Evolutionary conservation across 1,140 invertebrate genomes (phyloP).

Genomic region (Eumaeus atala): DNA sequence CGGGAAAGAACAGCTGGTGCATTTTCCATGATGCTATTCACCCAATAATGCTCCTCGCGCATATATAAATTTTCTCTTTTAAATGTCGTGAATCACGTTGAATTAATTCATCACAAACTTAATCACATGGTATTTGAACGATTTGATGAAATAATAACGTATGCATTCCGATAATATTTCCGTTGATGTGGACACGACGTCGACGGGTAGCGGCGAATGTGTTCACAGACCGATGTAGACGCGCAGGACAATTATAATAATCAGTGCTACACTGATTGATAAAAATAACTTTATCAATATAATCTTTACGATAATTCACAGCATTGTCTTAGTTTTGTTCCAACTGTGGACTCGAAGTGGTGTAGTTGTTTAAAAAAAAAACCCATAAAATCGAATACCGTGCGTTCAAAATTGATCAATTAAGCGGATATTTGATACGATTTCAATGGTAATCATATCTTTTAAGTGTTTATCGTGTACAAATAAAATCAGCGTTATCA

Average conservation of each 20-base stretch:
- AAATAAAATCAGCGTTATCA: slow-evolving; percentile 11
- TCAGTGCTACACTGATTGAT: slow-evolving; percentile 44
- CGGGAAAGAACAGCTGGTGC: no score
- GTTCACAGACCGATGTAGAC: not conserved
- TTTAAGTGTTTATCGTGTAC: not conserved
- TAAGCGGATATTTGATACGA: no score
- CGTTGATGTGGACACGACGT: not conserved
- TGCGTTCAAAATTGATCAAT: no score
- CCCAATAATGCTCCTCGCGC: no score
- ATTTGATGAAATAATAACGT: not conserved
- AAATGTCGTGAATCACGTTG: no score
- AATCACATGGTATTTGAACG: no score
- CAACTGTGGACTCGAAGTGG: slow-evolving; percentile 16
- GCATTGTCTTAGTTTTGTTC: slow-evolving; percentile 29
- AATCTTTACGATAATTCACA: slow-evolving; percentile 37
- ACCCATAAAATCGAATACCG: not conserved
- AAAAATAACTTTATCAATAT: slow-evolving; percentile 40
- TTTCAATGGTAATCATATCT: no score
- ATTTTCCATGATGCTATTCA: no score
- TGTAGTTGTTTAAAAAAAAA: not conserved
- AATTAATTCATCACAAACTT: no score
- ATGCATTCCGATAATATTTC: not conserved
- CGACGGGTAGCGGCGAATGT: not conserved
- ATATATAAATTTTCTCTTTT: no score
- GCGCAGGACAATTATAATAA: slow-evolving; percentile 26